These are phyloP conservation scores for Gobio gobio DNA, from an alignment of 2,113 vertebrate genomes.

Conservation along the genomic window DNA sequence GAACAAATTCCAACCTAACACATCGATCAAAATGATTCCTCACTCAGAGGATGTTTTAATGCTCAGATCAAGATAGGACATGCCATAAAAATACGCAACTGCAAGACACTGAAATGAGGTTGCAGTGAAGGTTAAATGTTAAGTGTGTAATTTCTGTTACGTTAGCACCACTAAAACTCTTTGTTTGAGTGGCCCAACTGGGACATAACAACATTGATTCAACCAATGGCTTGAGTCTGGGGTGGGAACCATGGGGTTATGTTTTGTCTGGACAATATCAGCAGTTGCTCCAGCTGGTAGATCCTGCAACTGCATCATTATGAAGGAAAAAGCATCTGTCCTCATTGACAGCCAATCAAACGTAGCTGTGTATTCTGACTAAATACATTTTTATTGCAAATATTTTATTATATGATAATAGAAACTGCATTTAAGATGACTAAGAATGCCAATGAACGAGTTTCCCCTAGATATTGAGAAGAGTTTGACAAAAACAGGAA, in stretches of 20 bases:
- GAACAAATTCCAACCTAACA: slow-evolving; percentile 45
- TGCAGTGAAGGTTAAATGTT: not conserved
- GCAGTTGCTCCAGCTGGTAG: not conserved
- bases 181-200: not conserved
- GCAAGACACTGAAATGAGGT: not conserved
- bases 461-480: not conserved
- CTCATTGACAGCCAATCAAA: not conserved
- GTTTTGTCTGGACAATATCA: not conserved
- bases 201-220: slow-evolving; percentile 1
- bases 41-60: not conserved
- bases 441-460: not conserved
- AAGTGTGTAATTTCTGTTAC: not conserved
- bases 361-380: not conserved
- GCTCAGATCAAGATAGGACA: not conserved
- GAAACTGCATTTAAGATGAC: not conserved
- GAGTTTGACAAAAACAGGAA: not conserved
- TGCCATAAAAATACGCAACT: slow-evolving; percentile 3
- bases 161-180: not conserved
- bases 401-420: not conserved
- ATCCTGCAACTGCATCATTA: not conserved
- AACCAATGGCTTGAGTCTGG: not conserved
- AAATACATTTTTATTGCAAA: not conserved
- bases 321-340: not conserved
- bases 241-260: not conserved
- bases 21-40: slow-evolving; percentile 47